Evolutionary conservation across 2,113 vertebrate genomes (phyloP), one percentile per base, ranked within the genome.

Genomic region (Cinclus cinclus): DNA sequence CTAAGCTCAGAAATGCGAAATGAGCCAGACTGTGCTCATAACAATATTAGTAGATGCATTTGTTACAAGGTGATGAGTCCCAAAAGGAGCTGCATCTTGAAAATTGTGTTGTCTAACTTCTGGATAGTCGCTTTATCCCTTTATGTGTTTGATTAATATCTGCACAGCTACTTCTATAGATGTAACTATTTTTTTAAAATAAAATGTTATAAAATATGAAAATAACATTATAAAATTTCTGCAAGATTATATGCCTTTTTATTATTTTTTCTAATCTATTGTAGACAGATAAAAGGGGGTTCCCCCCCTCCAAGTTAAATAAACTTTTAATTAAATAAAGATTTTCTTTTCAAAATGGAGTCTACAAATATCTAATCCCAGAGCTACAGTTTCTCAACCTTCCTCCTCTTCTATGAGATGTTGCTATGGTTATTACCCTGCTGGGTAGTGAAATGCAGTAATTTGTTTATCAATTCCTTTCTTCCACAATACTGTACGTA

Each of bases 391-490:
- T 94, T 88, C 55, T 95, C 79, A 87, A 52, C 90, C 82, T 85
- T 79, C 67, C 33, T 93, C 65, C 46, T 91, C 65, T 79, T 84
- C 85, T 67, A 0, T 76, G 77, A 94, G 89, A 50, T 94, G 93
- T 97, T 95, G 93, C 95, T 94, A 87, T 93, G 95, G 96, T 97
- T 97, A 94, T 96, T 96, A 93, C 87, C 64, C 93, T 92, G 82
- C 71, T 93, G 87, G 82, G 93, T 93, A 94, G 94, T 67, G 86
- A 92, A 96, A 93, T 68, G 69, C 71, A 90, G 89, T 92, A 94
- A 91, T 95, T 90, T 92, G 82, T 82, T 90, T 93, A 95, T 89
- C 77, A 92, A 70, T 91, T 88, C 74, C 24, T 96, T 75, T 89
- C 50, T 92, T 93, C 64, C 64, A 83, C 59, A 56, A 44, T 83